Evolutionary conservation across 2,113 vertebrate species (phyloP), one percentile per base, ranked within the genome.

Genomic region (Butastur rufipennis): DNA sequence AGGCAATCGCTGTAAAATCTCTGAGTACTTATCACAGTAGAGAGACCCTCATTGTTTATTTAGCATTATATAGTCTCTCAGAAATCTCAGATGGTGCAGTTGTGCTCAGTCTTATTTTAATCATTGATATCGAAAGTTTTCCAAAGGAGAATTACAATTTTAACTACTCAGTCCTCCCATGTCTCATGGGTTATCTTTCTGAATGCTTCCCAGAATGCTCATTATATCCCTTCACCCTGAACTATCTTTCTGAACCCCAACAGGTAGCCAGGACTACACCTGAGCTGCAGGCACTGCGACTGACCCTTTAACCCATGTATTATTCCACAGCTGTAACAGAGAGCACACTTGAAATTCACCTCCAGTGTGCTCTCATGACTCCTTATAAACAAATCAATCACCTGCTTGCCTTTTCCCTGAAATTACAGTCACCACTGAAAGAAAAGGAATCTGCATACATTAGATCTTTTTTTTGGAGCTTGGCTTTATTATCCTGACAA

Each of bases 341-440:
- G 0, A 82, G 9, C 32, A 78, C 32, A 50, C 55, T 78, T 94
- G 32, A 90, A 95, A 94, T 93, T 86, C 79, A 77, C 29, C 45
- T 93, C 66, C 16, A 19, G 0, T 43, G 3, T 80, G 52, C 38
- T 93, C 31, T 89, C 38, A 38, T 63, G 40, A n/a, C 19, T 96
- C 40, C 26, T 36, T 38, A 20, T 72, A 93, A 94, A 96, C 82
- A 73, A 88, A 90, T 86, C 88, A 78, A 77, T 95, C 62, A 90
- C 59, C 55, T 81, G 20, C 38, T 92, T 83, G 45, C 50, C 34
- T 96, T 90, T 82, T 62, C 42, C 65, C 32, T 88, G 90, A 95
- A 90, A 97, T 93, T 96, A 50, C 71, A 88, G 62, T 65, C 78
- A 53, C n/a, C 67, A 21, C 48, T 48, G 78, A 88, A 80, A 88